Conservation (phyloP, 1,140 invertebrate genomes). For the Ips typographus region DNA sequence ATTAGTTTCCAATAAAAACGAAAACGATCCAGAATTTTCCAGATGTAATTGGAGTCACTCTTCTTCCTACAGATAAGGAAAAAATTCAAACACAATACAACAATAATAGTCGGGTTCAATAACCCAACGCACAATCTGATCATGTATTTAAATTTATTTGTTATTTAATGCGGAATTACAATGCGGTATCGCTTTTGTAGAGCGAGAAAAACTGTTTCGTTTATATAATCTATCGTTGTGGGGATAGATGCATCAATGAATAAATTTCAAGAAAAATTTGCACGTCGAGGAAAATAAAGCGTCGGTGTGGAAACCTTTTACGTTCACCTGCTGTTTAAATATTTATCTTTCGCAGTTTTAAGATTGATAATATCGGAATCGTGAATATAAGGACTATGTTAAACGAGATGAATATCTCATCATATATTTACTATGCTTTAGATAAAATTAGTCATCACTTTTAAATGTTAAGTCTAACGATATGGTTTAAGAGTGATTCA, state of each 20-base stretch:
- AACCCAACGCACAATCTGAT: constrained; percentile 23
- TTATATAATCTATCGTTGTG: constrained; percentile 14
- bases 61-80: too few relatives aligned
- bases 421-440: too few relatives aligned
- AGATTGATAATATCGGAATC: too few relatives aligned
- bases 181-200: constrained; percentile 13
- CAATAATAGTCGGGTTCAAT: constrained; percentile 10
- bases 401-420: too few relatives aligned
- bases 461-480: too few relatives aligned
- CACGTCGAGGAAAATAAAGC: neutral
- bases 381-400: too few relatives aligned
- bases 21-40: too few relatives aligned
- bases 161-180: constrained; percentile 29
- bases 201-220: constrained; percentile 12
- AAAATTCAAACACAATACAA: too few relatives aligned
- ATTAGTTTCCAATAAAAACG: too few relatives aligned
- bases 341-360: neutral
- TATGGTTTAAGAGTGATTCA: too few relatives aligned
- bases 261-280: constrained; percentile 8
- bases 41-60: too few relatives aligned
- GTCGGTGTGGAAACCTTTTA: neutral
- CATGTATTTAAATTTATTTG: constrained; percentile 30
- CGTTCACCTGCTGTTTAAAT: constrained; percentile 2
- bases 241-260: constrained; percentile 11
- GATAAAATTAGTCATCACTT: too few relatives aligned